Evolutionary conservation across 92 coral and sea anemone species (phyloP).

Genomic region (Porites lobata): DNA sequence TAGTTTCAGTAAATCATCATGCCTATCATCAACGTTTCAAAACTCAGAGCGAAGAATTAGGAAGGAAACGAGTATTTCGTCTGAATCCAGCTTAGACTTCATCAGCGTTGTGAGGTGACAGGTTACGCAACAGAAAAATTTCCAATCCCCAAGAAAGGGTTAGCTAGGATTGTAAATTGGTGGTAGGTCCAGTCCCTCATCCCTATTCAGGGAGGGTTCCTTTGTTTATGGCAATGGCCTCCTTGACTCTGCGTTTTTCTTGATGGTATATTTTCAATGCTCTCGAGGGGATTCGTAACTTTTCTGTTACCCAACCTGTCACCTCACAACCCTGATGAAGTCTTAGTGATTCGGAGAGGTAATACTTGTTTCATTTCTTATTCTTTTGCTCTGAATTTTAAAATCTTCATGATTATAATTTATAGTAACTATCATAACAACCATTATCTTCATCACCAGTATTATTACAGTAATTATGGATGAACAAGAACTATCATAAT

Average conservation of each 20-base stretch:
- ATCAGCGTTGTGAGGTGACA: too few relatives aligned
- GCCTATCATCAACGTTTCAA: not conserved
- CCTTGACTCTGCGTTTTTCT: not conserved
- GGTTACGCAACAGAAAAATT: not conserved
- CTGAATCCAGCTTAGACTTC: too few relatives aligned
- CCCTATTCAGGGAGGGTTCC: not conserved
- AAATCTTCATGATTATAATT: not conserved
- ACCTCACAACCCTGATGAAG: not conserved
- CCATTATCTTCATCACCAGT: slow-evolving; percentile 1
- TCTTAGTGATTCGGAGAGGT: not conserved
- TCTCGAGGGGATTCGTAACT: not conserved
- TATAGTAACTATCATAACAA: not conserved
- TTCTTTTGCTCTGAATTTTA: slow-evolving; percentile 9
- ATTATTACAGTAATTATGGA: not conserved
- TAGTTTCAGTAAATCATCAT: not conserved
- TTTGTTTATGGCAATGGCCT: not conserved
- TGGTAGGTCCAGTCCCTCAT: not conserved
- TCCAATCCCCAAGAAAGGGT: not conserved
- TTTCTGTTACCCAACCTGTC: not conserved
- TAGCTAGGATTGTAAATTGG: not conserved
- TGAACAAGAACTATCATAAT: slow-evolving; percentile 8
- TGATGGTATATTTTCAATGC: not conserved
- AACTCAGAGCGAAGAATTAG: too few relatives aligned
- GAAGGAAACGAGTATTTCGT: too few relatives aligned
- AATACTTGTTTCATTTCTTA: not conserved